These are phyloP conservation scores for Symphodus melops DNA, from an alignment of 2,113 vertebrate genomes.

Conservation along the genomic window DNA sequence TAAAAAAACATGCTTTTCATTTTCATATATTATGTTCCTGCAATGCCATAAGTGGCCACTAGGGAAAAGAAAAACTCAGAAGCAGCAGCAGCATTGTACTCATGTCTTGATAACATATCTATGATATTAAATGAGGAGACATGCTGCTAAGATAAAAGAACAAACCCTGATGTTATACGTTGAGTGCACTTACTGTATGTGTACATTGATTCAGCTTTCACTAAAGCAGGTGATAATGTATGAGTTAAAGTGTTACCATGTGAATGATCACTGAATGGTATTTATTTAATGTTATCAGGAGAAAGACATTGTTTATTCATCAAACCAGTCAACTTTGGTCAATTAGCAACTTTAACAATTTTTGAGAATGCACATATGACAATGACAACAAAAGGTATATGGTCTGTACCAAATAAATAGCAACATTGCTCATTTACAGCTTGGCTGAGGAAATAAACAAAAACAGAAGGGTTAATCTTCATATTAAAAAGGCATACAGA, in stretches of 20 bases:
- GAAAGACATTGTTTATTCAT: conserved; percentile 86
- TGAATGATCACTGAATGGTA: conserved; percentile 69
- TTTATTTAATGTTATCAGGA: conserved; percentile 84
- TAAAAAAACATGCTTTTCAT: no score
- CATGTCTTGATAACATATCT: no score
- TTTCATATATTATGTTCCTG: no score
- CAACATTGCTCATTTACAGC: conserved; percentile 85
- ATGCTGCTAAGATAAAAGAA: background rate
- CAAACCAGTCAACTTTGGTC: conserved; percentile 89
- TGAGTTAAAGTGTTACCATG: conserved; percentile 24
- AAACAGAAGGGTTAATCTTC: conserved; percentile 79
- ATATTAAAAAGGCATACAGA: conserved; percentile 83
- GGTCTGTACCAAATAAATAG: conserved; percentile 87
- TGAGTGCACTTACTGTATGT: background rate
- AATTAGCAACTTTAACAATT: conserved; percentile 85
- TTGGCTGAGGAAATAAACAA: conserved; percentile 72
- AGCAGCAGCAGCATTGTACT: no score
- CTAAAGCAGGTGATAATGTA: background rate
- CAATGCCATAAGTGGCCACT: no score
- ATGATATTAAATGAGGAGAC: background rate
- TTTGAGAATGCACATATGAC: conserved; percentile 82
- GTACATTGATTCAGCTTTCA: background rate
- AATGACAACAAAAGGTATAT: conserved; percentile 79
- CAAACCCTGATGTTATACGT: background rate
- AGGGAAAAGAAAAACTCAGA: no score